Percentiles rank a stretch among this genome's conserved stretches.
phyloP scores from a whole-genome alignment of 2,888 invertebrate genomes.

The Notodonta dromedarius region DNA sequence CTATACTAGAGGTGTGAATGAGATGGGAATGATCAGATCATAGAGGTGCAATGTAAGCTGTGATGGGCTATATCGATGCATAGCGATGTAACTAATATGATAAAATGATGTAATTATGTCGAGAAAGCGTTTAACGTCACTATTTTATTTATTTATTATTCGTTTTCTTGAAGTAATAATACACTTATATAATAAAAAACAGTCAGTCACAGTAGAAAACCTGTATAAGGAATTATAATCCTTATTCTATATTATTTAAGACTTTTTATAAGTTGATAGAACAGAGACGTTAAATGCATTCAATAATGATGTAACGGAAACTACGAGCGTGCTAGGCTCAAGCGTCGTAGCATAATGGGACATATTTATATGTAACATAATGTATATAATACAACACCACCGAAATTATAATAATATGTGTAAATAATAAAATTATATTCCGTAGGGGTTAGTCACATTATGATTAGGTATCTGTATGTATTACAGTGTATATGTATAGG shows the following conservation, averaged over 20 bases:
- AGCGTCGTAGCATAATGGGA: conserved; percentile 29
- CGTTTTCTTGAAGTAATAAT: no score
- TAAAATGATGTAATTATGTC: conserved; percentile 10
- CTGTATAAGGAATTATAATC: no score
- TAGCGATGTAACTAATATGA: conserved; percentile 30
- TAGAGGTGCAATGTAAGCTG: conserved; percentile 44
- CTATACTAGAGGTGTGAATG: conserved; percentile 36
- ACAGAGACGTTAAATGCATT: conserved; percentile 24
- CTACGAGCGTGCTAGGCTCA: conserved; percentile 37
- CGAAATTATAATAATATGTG: conserved; percentile 26
- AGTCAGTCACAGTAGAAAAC: neutral
- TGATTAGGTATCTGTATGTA: conserved; percentile 28
- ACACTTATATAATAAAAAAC: neutral
- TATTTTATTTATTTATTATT: neutral
- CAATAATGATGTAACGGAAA: conserved; percentile 13
- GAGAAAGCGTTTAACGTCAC: conserved; percentile 22
- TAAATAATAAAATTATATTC: conserved; percentile 21
- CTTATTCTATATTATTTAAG: no score
- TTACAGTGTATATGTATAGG: conserved; percentile 15
- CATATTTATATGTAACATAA: conserved; percentile 18
- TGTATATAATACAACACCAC: conserved; percentile 34
- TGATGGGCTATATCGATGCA: conserved; percentile 41
- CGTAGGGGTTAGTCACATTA: conserved; percentile 29
- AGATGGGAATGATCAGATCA: conserved; percentile 33
- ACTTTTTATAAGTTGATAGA: no score